Evolutionary conservation across 2,797 vertebrate species (phyloP), one percentile per base, ranked within the genome.

Genomic region (Choloepus didactylus): DNA sequence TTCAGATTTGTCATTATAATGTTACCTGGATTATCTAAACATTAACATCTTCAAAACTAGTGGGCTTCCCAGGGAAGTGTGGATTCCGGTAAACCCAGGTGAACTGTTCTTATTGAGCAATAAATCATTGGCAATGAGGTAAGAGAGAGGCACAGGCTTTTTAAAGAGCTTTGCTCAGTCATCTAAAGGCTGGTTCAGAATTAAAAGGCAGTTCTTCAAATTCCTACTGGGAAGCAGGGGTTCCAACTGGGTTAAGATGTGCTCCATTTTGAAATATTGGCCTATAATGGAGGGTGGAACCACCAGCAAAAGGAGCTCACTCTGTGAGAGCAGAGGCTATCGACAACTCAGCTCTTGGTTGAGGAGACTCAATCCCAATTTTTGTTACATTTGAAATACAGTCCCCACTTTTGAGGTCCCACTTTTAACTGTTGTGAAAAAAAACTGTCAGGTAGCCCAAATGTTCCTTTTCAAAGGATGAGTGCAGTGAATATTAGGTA

Each of bases 401-500:
- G 19, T 11, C 51, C 15, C 77, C 1, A 31, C 21, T 67, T 93
- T 88, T 73, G 31, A 9, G 77, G 21, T 44, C 38, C 41, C 31
- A 56, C 49, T 18, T 84, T 76, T 88, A 93, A 62, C 89, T 81
- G 9, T 66, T 75, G 14, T 62, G 27, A 67, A 88, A 70, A 82
- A 54, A 29, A 16, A 11, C 73, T 81, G 62, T 51, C 77, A 79
- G 27, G 16, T 38, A 90, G 35, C 23, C 62, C 14, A 21, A 69
- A 59, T 70, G 27, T 89, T 91, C 81, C n/a, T 69, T 89, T 91
- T 89, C 85, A 56, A 85, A 84, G 56, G 25, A 56, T 72, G 72
- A 81, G 62, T 51, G 27, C n/a, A 89, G 7, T 60, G 51, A 79
- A 80, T 67, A 51, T 35, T 31, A 62, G 77, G 27, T 59, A 12